Conservation (phyloP, 2,888 invertebrate species). For the Nasonia oneida region DNA sequence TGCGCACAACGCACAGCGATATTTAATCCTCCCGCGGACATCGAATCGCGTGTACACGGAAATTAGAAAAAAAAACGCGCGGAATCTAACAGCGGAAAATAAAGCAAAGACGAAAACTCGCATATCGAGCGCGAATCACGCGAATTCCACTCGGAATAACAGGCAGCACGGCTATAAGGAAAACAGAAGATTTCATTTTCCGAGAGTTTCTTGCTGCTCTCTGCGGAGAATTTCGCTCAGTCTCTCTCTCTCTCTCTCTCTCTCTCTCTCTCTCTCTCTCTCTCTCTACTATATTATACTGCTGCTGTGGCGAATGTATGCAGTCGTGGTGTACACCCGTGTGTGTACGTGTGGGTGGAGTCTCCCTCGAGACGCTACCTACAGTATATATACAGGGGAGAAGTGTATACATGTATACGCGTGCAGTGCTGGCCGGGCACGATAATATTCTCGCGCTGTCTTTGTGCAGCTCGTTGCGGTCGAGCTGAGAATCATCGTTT, state of each 20-base stretch:
- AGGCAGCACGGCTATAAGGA: slow-evolving; percentile 13
- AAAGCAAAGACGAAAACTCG: background rate
- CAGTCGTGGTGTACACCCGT: background rate
- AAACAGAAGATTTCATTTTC: slow-evolving; percentile 43
- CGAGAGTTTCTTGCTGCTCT: background rate
- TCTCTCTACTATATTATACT: too few relatives aligned
- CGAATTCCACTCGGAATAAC: slow-evolving; percentile 43
- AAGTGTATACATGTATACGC: background rate
- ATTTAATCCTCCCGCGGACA: background rate
- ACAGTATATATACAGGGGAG: background rate
- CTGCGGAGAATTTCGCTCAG: background rate
- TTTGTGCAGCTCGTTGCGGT: background rate
- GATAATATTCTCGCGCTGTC: slow-evolving; percentile 11
- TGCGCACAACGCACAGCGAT: background rate
- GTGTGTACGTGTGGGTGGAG: background rate
- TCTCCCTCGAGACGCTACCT: background rate
- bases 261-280: too few relatives aligned
- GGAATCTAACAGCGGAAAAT: background rate
- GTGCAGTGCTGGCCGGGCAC: background rate
- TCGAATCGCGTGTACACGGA: too few relatives aligned
- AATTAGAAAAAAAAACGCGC: too few relatives aligned
- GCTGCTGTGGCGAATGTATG: background rate
- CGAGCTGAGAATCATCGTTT: slow-evolving; percentile 3
- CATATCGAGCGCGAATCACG: background rate
- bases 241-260: background rate